Evolutionary conservation across 2,888 invertebrate genomes (phyloP), one percentile per base, ranked within the genome.

Genomic region (Stratiomys singularior): DNA sequence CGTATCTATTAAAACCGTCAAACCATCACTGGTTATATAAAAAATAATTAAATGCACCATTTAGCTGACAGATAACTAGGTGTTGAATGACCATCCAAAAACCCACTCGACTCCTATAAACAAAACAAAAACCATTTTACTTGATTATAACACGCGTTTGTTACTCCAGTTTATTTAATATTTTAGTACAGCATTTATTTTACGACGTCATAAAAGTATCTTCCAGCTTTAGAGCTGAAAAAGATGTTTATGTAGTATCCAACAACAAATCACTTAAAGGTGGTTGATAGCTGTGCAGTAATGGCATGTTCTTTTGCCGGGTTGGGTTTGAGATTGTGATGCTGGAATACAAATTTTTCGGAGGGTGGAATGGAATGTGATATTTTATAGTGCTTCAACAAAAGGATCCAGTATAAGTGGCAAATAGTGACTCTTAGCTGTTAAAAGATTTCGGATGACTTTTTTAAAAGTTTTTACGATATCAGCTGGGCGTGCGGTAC

Each of bases 141-240:
- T 52, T 52, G 37, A 37, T 37, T 18, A 52, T 52, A 52, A 52
- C 52, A 23, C 60, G 7, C 21, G 18, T 7, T 60, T 60, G 27
- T 21, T 46, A 25, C 23, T 30, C 30, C n/a, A 44, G 18, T 69
- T 69, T 46, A 25, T 69, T 69, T 30, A 46, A 69, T 69, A 21
- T 47, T 74, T 58, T 60, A 37, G 74, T 74, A 21, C 27, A n/a
- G 37, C 74, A 44, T 60, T 74, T 74, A 74, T 58, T 74, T 74
- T 74, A 74, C 74, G 74, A 60, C 60, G 23, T 74, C 58, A 27
- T 74, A 74, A 58, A 74, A 74, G 58, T 58, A 56, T 46, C 30
- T 72, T 30, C 25, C 21, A 52, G 18, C 15, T 18, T 21, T 25
- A 5, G 11, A 25, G 60, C 13, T 11, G n/a, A 21, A 11, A n/a